Conservation (phyloP, 2,113 vertebrate species). For the Camelus bactrianus region DNA sequence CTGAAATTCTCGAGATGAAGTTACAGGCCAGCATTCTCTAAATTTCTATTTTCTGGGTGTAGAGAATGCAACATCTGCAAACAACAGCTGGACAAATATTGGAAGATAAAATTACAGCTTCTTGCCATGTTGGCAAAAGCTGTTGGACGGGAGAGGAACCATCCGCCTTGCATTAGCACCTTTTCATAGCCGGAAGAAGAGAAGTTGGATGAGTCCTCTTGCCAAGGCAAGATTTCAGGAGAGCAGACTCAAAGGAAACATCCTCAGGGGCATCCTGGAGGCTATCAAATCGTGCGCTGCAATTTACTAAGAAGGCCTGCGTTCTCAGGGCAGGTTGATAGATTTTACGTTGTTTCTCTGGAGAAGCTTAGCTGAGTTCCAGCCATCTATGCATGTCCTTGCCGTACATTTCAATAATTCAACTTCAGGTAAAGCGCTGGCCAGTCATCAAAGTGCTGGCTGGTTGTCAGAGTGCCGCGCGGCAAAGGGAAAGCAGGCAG, state of each 20-base stretch:
- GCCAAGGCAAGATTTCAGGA: conserved; percentile 24
- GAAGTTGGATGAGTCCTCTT: background rate
- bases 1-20: conserved; percentile 75
- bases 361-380: conserved; percentile 51
- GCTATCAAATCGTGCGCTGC: background rate
- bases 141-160: background rate
- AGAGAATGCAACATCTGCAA: conserved; percentile 79
- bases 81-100: conserved; percentile 83
- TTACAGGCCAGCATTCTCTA: conserved; percentile 64
- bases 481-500: background rate
- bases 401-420: background rate
- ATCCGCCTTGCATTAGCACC: conserved; percentile 24
- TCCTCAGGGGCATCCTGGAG: background rate
- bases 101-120: conserved; percentile 66
- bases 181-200: conserved; percentile 45
- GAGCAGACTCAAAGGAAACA: background rate
- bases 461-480: background rate
- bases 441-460: background rate
- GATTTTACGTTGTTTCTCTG: conserved; percentile 4
- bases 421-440: background rate
- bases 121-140: conserved; percentile 75
- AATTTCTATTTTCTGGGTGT: conserved; percentile 65
- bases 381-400: background rate
- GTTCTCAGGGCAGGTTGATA: background rate
- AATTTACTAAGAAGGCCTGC: conserved; percentile 17